A percentile compares a stretch with the other conserved stretches of the same genome.
These are phyloP conservation scores for Xanthorhoe spadicearia DNA, from an alignment of 2,888 invertebrate species.

Conservation along the genomic window DNA sequence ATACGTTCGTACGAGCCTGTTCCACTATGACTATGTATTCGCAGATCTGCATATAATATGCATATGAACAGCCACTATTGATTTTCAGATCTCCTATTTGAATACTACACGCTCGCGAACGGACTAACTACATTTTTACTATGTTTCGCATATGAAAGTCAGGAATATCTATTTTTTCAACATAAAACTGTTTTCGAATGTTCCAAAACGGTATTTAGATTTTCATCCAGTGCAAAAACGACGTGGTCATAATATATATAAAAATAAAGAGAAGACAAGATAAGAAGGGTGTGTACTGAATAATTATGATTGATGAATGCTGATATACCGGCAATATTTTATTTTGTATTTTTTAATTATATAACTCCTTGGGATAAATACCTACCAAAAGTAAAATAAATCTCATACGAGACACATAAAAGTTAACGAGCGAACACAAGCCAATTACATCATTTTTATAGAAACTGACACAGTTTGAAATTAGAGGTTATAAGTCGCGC, in stretches of 20 bases:
- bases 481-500: too few species aligned
- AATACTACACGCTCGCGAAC: neutral
- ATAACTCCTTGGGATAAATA: neutral
- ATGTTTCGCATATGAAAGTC: neutral
- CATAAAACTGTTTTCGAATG: too few species aligned
- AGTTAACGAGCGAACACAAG: neutral
- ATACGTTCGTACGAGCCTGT: conserved; percentile 4
- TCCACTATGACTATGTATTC: conserved; percentile 8
- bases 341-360: neutral
- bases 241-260: too few species aligned
- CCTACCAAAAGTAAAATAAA: neutral
- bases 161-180: neutral
- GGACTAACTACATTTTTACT: neutral
- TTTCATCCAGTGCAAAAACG: too few species aligned
- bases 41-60: conserved; percentile 14
- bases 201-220: too few species aligned
- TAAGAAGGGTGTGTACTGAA: too few species aligned
- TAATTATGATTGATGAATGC: too few species aligned
- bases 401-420: neutral
- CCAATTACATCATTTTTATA: neutral
- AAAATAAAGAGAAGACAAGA: too few species aligned
- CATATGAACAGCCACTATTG: conserved; percentile 19
- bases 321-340: too few species aligned
- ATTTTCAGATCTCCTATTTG: conserved; percentile 11
- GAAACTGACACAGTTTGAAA: too few species aligned